A percentile compares a stretch with the other conserved stretches of the same genome.
phyloP scores from a whole-genome alignment of 37 sponge, comb jelly and placozoan genomes.

The Lycopodina hypogea region DNA sequence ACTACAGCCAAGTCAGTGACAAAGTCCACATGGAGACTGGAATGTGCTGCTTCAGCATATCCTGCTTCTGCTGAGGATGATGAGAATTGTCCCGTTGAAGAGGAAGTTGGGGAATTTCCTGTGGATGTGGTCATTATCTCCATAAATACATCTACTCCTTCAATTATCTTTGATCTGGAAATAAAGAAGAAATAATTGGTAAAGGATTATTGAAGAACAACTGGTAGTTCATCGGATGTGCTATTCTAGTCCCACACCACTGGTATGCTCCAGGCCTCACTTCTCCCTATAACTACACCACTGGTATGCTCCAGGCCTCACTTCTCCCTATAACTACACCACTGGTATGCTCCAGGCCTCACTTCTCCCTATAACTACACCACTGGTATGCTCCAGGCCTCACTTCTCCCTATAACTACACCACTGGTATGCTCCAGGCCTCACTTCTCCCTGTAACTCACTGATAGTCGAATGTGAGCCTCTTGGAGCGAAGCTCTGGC shows the following conservation, averaged over 20 bases:
- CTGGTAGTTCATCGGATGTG: too few species aligned
- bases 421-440: too few species aligned
- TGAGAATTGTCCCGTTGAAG: background rate
- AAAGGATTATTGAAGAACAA: too few species aligned
- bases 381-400: too few species aligned
- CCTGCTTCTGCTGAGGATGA: background rate
- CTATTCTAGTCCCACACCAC: too few species aligned
- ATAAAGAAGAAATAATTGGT: background rate
- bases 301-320: too few species aligned
- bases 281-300: too few species aligned
- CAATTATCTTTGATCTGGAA: constrained; percentile 57
- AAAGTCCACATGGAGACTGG: constrained; percentile 70
- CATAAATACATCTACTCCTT: constrained; percentile 61
- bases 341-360: too few species aligned
- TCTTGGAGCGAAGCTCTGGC: constrained; percentile 24
- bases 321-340: too few species aligned
- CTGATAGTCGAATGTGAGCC: constrained; percentile 31
- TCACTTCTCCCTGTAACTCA: background rate
- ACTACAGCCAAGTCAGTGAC: constrained; percentile 75
- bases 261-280: too few species aligned
- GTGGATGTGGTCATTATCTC: constrained; percentile 27
- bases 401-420: too few species aligned
- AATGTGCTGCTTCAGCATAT: constrained; percentile 30
- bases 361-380: too few species aligned
- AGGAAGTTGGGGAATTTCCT: background rate